Evolutionary conservation across 2,113 vertebrate species (phyloP), one percentile per base, ranked within the genome.

Genomic region (Ptilonorhynchus violaceus): DNA sequence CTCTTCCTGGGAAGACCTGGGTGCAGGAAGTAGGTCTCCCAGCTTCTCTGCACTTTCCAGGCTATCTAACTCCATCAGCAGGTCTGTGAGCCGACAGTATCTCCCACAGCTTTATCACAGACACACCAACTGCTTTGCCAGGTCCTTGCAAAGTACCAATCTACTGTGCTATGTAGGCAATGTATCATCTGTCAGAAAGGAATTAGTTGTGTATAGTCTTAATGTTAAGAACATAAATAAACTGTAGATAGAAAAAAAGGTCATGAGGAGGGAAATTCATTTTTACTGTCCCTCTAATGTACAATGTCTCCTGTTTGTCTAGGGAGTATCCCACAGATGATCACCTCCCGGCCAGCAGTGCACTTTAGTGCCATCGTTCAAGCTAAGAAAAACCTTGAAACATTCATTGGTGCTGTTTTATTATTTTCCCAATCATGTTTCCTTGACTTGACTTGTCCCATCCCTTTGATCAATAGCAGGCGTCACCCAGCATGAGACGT

Each of bases 381-480:
- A 69, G 21, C 63, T 77, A 90, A 92, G 39, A 64, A 86, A 89
- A 92, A 55, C 60, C 63, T 93, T 92, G 88, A 96, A 90, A 80
- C 59, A 52, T 93, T 83, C 33, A 80, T n/a, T 76, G 53, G 20
- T n/a, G 17, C 35, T 78, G 70, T 62, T 96, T 93, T 95, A 91
- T 95, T 96, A 95, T 92, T 94, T 96, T 92, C 79, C 86, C 86
- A 76, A 46, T 96, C 79, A 68, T 80, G 64, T 96, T 96, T 93
- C 78, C 79, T 90, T 96, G 93, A 80, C 85, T 96, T 95, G 52
- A 64, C 68, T 94, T 91, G 69, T 86, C 60, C 64, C 86, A 52
- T 93, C 55, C 56, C 69, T 94, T 96, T 94, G 76, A 96, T 96
- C 96, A 92, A 95, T 92, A 93, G 60, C 68, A 78, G 79, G 84